phyloP scores from a whole-genome alignment of 2,113 vertebrate genomes.

The Nipponia nippon region DNA sequence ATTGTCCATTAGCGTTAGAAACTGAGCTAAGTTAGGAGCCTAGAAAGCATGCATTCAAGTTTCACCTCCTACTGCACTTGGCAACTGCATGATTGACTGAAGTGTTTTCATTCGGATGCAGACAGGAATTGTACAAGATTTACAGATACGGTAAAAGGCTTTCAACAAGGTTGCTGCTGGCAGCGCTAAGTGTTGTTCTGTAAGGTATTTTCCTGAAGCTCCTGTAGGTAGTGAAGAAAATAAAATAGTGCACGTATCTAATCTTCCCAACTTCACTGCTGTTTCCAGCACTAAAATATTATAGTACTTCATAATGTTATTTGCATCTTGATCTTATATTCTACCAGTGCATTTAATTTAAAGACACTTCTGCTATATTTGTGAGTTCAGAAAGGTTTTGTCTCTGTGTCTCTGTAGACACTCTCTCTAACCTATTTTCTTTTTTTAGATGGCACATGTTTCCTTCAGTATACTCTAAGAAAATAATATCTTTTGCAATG shows the following conservation, averaged over 20 bases:
- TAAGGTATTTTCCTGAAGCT: background rate
- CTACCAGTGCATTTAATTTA: background rate
- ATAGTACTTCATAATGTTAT: background rate
- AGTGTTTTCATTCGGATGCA: background rate
- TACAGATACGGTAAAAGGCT: background rate
- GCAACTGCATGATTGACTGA: background rate
- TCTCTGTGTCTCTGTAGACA: background rate
- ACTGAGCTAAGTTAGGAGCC: background rate
- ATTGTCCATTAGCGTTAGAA: background rate
- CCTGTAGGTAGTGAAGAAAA: background rate
- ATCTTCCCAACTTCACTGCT: background rate
- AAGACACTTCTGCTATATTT: background rate
- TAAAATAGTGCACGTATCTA: background rate
- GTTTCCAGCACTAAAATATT: background rate
- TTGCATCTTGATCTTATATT: background rate
- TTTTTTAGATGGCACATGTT: background rate
- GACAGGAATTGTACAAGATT: background rate
- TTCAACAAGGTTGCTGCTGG: background rate
- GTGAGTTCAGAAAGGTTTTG: background rate
- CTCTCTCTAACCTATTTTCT: background rate
- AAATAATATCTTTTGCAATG: background rate
- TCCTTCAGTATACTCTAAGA: background rate
- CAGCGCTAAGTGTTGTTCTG: background rate
- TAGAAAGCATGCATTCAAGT: background rate
- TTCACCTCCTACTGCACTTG: background rate